These are phyloP conservation scores for Paedocypris micromegethes DNA, from an alignment of 2,797 vertebrate species.

Conservation along the genomic window DNA sequence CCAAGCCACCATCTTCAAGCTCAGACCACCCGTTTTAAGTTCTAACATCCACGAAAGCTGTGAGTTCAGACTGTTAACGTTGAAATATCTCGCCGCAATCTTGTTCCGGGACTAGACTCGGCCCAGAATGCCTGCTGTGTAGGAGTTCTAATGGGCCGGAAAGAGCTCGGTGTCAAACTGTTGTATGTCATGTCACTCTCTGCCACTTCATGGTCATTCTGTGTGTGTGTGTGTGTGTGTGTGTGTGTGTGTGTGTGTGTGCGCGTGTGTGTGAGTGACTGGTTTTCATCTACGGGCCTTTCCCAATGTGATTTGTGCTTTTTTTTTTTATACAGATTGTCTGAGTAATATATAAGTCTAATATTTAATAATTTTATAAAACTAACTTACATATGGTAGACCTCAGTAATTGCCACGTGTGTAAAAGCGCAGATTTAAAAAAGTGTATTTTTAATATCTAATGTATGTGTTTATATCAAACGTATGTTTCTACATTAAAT, in stretches of 20 bases:
- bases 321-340: conserved; percentile 73
- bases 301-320: conserved; percentile 71
- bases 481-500: conserved; percentile 70
- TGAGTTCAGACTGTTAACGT: conserved; percentile 61
- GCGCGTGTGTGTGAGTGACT: conserved; percentile 38
- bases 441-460: conserved; percentile 64
- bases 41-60: conserved; percentile 75
- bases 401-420: conserved; percentile 69
- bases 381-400: conserved; percentile 76
- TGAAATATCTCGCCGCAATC: conserved; percentile 29
- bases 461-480: conserved; percentile 58
- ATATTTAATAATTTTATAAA: conserved; percentile 85
- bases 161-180: conserved; percentile 52
- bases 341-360: conserved; percentile 82
- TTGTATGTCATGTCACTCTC: conserved; percentile 52
- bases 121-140: conserved; percentile 69
- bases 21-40: conserved; percentile 54
- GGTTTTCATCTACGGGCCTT: conserved; percentile 69
- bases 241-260: conserved; percentile 35
- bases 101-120: conserved; percentile 56
- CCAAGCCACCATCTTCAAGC: conserved; percentile 56
- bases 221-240: conserved; percentile 54
- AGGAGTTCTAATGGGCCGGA: conserved; percentile 63
- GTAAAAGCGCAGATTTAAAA: conserved; percentile 64
- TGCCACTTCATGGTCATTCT: conserved; percentile 44